Base-by-base conservation (phyloP, 2,888 invertebrate species). In the Frankliniella intonsa region DNA sequence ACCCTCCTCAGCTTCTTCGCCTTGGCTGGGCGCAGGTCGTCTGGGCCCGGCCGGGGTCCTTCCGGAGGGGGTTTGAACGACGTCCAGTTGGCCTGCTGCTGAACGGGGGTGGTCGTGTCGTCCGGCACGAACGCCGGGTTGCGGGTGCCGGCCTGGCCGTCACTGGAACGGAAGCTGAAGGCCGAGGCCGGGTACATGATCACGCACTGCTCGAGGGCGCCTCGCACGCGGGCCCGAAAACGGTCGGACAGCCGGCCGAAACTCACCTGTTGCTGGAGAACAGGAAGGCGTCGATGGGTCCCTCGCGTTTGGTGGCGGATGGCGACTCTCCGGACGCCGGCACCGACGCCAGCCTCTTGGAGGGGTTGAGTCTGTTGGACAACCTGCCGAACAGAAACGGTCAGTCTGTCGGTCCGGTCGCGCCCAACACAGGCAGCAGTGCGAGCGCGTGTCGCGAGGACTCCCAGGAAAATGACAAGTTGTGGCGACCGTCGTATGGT, bases 221-320 rank as follows among this genome's bases (percentile, higher is more conserved):
- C 25, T 8, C 10, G 25, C 12, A 11, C 69, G 22, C n/a, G n/a
- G n/a, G n/a, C n/a, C n/a, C n/a, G n/a, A n/a, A n/a, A n/a, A n/a
- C n/a, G n/a, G n/a, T n/a, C n/a, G n/a, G n/a, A n/a, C n/a, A n/a
- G 17, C 2, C 65, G 3, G n/a, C 65, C 0, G n/a, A n/a, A 19
- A 5, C 55, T 69, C 69, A 69, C n/a, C 22, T 38, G 38, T 5
- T 38, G 38, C 38, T 55, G 14, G 14, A 19, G 22, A n/a, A 69
- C n/a, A 22, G 69, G 69, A 76, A 76, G 69, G 22, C 69, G 69
- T 76, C 69, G 69, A 76, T 76, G 69, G 69, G 69, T 10, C 69
- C 69, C 22, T 76, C 69, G 22, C 22, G 22, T 22, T 76, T 76
- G 22, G 25, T 76, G 69, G 69, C 69, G 22, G 69, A 22, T 22